Evolutionary conservation across 2,888 invertebrate species (phyloP), one percentile per base, ranked within the genome.

Genomic region (Slavum lentiscoides): DNA sequence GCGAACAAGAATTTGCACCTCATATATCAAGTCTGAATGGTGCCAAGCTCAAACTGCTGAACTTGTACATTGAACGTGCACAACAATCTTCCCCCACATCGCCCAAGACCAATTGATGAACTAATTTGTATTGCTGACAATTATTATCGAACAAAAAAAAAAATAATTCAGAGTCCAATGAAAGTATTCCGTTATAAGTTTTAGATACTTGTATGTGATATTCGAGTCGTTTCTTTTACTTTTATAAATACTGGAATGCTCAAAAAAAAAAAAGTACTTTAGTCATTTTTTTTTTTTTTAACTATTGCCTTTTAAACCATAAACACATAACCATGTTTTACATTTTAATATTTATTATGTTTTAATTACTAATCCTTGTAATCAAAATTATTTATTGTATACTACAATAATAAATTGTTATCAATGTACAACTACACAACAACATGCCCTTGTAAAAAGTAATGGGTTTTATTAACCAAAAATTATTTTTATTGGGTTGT

Each of bases 1-100:
- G 97, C 0, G 95, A 96, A 86, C 80, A 82, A 55, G 80, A 83
- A 72, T 94, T 93, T 43, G 89, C 91, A 61, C 94, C 95, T 5
- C 94, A 95, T 86, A 90, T 97, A 82, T 89, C 90, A 64, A 90
- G 91, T 67, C 89, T 98, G 77, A 93, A 93, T 84, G 94, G 95
- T 84, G 96, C 96, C 88, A 98, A 98, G 89, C 90, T 93, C 85
- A 93, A 96, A 84, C 89, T 96, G 82, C 88, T 96, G 83, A 92
- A 94, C 85, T 88, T 94, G 83, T 94, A 94, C 86, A 93, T 93
- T 85, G 90, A 91, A 85, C 88, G 92, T 84, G 90, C 90, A 15
- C 89, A 90, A 81, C 84, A 85, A 80, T 84, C 84, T 49, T 83
- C 84, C 11, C 85, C 85, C 9, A 85, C 84, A 23, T 85, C 85